Evolutionary conservation across 2,888 invertebrate genomes (phyloP).

Genomic region (Synergus gifuensis): DNA sequence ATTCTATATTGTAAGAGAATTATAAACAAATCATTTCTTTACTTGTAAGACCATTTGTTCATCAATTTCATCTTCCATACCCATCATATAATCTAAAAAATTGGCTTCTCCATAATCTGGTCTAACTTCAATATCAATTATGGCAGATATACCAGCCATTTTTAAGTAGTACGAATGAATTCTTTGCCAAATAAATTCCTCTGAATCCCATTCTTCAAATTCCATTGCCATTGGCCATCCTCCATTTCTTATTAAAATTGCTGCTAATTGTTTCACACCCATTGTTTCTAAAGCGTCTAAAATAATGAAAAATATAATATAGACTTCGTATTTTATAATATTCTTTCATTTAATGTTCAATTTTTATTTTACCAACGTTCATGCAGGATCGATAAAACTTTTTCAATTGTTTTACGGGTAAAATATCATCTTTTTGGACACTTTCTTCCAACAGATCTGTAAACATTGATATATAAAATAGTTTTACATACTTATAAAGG

Average conservation of each 20-base stretch:
- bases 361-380: constrained; percentile 12
- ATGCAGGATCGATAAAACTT: constrained; percentile 28
- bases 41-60: background rate
- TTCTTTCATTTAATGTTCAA: background rate
- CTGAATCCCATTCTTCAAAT: constrained; percentile 60
- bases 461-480: background rate
- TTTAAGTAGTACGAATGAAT: constrained; percentile 61
- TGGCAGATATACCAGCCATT: background rate
- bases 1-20: background rate
- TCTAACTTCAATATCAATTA: background rate
- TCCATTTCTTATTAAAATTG: constrained; percentile 58
- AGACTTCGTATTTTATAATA: background rate
- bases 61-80: background rate
- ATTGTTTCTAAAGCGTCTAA: background rate
- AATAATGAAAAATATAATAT: background rate
- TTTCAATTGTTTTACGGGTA: constrained; percentile 16
- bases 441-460: constrained; percentile 7
- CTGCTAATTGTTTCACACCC: constrained; percentile 59
- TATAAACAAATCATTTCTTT: background rate
- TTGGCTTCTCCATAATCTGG: background rate
- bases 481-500: background rate
- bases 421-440: background rate
- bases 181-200: constrained; percentile 60
- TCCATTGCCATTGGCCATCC: constrained; percentile 67
- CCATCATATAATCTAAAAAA: background rate